Conservation (phyloP, 2,888 invertebrate species). For the Heliconius sara region DNA sequence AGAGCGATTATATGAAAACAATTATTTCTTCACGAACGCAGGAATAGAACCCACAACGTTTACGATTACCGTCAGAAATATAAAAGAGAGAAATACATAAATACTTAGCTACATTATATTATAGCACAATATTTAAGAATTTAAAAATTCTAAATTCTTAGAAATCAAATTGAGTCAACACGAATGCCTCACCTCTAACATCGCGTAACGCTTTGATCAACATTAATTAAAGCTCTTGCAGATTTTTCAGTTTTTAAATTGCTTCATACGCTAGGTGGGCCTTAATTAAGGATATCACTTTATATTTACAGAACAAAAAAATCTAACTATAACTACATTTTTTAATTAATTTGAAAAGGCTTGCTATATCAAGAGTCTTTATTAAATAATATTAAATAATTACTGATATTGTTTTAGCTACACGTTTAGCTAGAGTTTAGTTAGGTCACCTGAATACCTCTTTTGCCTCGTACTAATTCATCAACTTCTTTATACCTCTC, state of each 20-base stretch:
- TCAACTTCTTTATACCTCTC: neutral
- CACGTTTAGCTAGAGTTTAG: neutral
- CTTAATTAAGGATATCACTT: constrained; percentile 59
- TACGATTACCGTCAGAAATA: neutral
- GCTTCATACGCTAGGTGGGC: constrained; percentile 53
- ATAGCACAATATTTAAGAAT: neutral
- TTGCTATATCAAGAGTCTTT: neutral
- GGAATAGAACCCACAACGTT: neutral
- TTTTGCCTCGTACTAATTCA: neutral
- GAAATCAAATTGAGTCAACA: constrained; percentile 32
- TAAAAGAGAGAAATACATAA: neutral
- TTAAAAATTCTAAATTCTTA: constrained; percentile 26
- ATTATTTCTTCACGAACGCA: neutral
- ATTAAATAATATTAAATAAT: neutral
- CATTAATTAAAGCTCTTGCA: constrained; percentile 62
- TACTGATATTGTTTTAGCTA: too few species aligned
- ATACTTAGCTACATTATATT: neutral
- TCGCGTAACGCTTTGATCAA: constrained; percentile 56
- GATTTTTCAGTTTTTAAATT: constrained; percentile 60
- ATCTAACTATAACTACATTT: neutral
- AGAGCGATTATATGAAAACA: neutral
- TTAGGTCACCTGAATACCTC: neutral
- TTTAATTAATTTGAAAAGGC: neutral
- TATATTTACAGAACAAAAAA: neutral
- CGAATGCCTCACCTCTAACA: constrained; percentile 26